These are phyloP conservation scores for Peromyscus maniculatus DNA, from an alignment of 2,113 vertebrate species.

Conservation along the genomic window DNA sequence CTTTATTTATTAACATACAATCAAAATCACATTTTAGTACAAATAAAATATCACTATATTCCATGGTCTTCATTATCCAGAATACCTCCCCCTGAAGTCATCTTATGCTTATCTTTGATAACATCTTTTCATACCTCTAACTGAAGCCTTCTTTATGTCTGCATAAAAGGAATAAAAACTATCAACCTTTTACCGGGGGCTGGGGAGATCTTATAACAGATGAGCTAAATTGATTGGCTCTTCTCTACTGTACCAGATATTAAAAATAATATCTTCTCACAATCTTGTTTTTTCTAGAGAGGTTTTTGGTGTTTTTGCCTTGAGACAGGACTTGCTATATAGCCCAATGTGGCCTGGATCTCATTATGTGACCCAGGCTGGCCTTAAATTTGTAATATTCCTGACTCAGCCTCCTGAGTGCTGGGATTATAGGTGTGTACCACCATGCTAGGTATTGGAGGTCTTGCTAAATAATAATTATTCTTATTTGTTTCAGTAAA, in stretches of 20 bases:
- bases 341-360: not conserved
- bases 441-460: not conserved
- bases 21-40: too few relatives aligned
- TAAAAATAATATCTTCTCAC: not conserved
- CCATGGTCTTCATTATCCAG: not conserved
- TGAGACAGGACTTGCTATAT: not conserved
- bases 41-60: too few relatives aligned
- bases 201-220: not conserved
- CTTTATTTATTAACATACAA: too few relatives aligned
- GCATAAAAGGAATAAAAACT: not conserved
- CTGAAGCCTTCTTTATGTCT: not conserved
- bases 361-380: not conserved
- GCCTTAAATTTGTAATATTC: not conserved
- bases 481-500: not conserved
- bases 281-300: not conserved
- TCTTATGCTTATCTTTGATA: not conserved
- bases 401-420: not conserved
- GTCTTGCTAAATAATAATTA: constrained; percentile 1
- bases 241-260: not conserved
- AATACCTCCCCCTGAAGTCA: not conserved
- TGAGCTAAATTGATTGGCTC: not conserved
- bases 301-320: not conserved
- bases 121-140: not conserved
- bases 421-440: not conserved
- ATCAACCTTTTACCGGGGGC: not conserved